These are phyloP conservation scores for Norana najaformis DNA, from an alignment of 2,888 invertebrate genomes.

Conservation along the genomic window DNA sequence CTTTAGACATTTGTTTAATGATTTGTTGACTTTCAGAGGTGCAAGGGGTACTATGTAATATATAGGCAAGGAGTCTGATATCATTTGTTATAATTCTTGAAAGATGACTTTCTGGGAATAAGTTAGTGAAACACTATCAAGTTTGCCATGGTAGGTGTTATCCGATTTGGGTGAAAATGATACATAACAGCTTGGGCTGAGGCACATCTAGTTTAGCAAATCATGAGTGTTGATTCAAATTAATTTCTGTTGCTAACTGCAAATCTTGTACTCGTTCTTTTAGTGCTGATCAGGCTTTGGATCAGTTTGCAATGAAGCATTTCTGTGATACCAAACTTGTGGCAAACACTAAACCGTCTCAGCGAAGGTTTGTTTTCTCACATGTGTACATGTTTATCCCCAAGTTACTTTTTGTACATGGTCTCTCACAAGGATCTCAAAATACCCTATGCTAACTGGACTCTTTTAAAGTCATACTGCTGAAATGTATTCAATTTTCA, in stretches of 20 bases:
- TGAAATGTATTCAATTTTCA: too few species aligned
- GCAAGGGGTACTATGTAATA: too few species aligned
- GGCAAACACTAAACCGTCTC: slow-evolving; percentile 74
- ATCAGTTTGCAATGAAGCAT: slow-evolving; percentile 88
- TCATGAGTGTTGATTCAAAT: not conserved
- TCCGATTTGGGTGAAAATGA: not conserved
- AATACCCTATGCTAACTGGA: not conserved
- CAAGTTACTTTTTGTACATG: not conserved
- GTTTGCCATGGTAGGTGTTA: too few species aligned
- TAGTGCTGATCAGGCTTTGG: slow-evolving; percentile 73
- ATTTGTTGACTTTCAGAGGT: too few species aligned
- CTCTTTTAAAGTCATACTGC: too few species aligned
- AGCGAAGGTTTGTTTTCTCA: slow-evolving; percentile 69
- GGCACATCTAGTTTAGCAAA: not conserved
- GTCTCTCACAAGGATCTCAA: not conserved
- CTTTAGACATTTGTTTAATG: too few species aligned
- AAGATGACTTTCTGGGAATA: too few species aligned
- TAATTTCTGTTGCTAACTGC: not conserved
- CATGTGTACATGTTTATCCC: too few species aligned
- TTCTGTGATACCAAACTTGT: slow-evolving; percentile 83
- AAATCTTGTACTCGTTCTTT: slow-evolving; percentile 47
- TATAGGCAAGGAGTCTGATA: too few species aligned
- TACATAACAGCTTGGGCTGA: not conserved
- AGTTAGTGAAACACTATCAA: too few species aligned
- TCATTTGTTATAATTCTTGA: too few species aligned